These are phyloP conservation scores for Lithobates sylvaticus DNA, from an alignment of 2,797 vertebrate species.

Conservation along the genomic window DNA sequence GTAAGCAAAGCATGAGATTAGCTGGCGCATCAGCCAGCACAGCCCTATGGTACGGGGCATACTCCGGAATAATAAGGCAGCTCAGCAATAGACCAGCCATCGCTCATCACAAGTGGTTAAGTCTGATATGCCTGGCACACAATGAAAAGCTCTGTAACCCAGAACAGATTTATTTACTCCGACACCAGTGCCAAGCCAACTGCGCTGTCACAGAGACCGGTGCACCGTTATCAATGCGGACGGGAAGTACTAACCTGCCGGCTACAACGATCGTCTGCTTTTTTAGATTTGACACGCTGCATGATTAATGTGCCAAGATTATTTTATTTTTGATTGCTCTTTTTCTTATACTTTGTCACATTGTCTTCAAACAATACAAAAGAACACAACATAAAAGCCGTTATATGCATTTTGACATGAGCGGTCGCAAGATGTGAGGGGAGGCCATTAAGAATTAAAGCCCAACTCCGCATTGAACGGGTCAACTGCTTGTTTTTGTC, in stretches of 20 bases:
- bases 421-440: no score
- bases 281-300: not conserved
- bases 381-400: no score
- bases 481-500: no score
- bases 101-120: constrained; percentile 10
- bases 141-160: not conserved
- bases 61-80: not conserved
- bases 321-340: not conserved
- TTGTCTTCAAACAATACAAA: no score
- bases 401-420: no score
- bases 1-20: not conserved
- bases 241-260: not conserved
- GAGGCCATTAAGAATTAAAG: no score
- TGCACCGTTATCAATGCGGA: not conserved
- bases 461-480: no score
- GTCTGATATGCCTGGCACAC: not conserved
- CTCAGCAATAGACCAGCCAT: not conserved
- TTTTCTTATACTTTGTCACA: no score
- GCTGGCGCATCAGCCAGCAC: not conserved
- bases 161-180: constrained; percentile 9
- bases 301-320: not conserved
- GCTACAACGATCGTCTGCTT: not conserved
- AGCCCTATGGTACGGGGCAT: not conserved
- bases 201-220: not conserved
- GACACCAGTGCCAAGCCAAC: not conserved